Evolutionary conservation across 2,888 invertebrate genomes (phyloP).

Genomic region (Plagodis dolabraria): DNA sequence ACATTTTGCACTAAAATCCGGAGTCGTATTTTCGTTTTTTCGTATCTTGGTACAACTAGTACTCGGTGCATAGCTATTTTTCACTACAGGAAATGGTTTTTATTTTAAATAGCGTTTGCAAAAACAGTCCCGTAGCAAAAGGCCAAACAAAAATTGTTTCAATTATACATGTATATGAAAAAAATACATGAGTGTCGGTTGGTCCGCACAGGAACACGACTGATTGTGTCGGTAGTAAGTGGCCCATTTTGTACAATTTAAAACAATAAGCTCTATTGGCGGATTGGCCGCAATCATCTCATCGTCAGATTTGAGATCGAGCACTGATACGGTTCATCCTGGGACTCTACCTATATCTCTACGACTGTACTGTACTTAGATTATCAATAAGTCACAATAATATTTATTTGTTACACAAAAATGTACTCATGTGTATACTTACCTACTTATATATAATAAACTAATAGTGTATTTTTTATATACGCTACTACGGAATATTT

Average conservation of each 20-base stretch:
- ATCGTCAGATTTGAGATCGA: slow-evolving; percentile 34
- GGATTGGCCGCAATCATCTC: slow-evolving; percentile 37
- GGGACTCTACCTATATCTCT: slow-evolving; percentile 6
- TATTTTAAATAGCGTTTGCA: too few species aligned
- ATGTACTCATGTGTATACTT: background rate
- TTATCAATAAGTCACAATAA: background rate
- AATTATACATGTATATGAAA: too few species aligned
- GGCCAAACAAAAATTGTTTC: too few species aligned
- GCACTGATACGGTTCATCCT: slow-evolving; percentile 9
- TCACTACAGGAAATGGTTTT: too few species aligned
- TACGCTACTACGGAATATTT: too few species aligned
- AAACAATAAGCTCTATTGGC: slow-evolving; percentile 49
- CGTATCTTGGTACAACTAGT: too few species aligned
- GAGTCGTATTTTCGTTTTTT: too few species aligned
- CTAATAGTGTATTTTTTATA: too few species aligned
- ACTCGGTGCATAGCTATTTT: too few species aligned
- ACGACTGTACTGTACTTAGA: background rate
- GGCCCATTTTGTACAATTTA: slow-evolving; percentile 53
- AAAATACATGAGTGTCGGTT: background rate
- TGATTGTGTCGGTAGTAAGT: slow-evolving; percentile 30
- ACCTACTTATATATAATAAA: too few species aligned
- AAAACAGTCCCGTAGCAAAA: too few species aligned
- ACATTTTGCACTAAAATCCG: too few species aligned
- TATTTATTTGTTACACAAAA: background rate
- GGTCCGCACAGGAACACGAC: slow-evolving; percentile 7